Base-by-base conservation (phyloP, 2,888 invertebrate species). In the Protodeltote pygarga region DNA sequence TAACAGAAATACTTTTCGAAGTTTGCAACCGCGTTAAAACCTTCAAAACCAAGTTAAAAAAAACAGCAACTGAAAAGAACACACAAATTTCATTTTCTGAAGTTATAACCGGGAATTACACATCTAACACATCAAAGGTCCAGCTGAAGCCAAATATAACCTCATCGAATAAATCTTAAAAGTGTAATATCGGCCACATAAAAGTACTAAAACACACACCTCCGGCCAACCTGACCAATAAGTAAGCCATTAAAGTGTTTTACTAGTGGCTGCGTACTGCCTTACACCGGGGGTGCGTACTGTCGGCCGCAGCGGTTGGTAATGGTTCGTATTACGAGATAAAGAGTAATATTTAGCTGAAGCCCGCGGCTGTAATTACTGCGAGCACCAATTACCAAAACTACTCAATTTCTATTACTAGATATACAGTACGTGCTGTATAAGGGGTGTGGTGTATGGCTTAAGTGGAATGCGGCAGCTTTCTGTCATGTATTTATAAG, bases 391-490 rank as follows among this genome's bases (percentile, higher is more conserved):
- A 70, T 77, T 75, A 70, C 63, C 39, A 49, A 59, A 54, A 46
- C 49, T 63, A 60, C 60, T 70, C 66, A 58, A 54, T 68, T 65
- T 64, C 55, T 67, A 64, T 65, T 65, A 61, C 63, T 59, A n/a
- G n/a, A n/a, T n/a, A n/a, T n/a, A n/a, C n/a, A n/a, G n/a, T n/a
- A 50, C 49, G 41, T 57, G 38, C 32, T 46, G 40, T 46, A 46
- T 45, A 35, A 53, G 44, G 33, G 52, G 42, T 25, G 15, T 49
- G 14, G 16, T 20, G 14, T 3, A 16, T 15, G 32, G 44, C 9
- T 9, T 32, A 48, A 23, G 31, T 9, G 5, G 34, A n/a, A 46
- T 15, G 28, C 9, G 25, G 9, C n/a, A 35, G 31, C 46, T n/a
- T n/a, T n/a, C n/a, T n/a, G n/a, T n/a, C n/a, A n/a, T n/a, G n/a